These are phyloP conservation scores for Psococerastis gibbosa DNA, from an alignment of 2,888 invertebrate genomes.

Conservation along the genomic window DNA sequence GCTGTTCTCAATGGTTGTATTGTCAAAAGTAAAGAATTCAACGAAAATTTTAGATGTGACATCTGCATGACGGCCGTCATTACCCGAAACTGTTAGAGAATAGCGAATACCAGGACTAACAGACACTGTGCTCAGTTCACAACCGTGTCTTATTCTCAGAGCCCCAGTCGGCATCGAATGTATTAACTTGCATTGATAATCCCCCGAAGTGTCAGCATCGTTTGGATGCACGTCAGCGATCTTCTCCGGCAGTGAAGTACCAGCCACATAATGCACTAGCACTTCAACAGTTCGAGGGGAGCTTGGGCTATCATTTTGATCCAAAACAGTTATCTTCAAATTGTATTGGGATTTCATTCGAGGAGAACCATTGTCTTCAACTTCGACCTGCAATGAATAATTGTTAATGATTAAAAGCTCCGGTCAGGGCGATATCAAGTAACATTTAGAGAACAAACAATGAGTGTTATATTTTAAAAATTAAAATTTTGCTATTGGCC, in stretches of 20 bases:
- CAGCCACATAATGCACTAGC: slow-evolving; percentile 57
- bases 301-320: slow-evolving; percentile 84
- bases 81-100: slow-evolving; percentile 63
- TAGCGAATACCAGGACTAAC: slow-evolving; percentile 52
- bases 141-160: slow-evolving; percentile 45
- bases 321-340: slow-evolving; percentile 54
- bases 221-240: slow-evolving; percentile 84
- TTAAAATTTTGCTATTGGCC: slow-evolving; percentile 7
- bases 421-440: too few species aligned
- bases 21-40: slow-evolving; percentile 61
- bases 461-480: too few species aligned
- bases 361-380: slow-evolving; percentile 74
- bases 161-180: slow-evolving; percentile 38
- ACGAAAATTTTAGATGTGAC: slow-evolving; percentile 75
- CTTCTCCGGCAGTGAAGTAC: slow-evolving; percentile 54
- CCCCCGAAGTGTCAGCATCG: slow-evolving; percentile 76
- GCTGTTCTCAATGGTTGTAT: slow-evolving; percentile 64
- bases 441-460: too few species aligned
- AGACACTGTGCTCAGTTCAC: slow-evolving; percentile 57
- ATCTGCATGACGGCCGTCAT: slow-evolving; percentile 73
- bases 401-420: too few species aligned
- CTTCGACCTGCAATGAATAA: slow-evolving; percentile 45
- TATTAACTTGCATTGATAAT: slow-evolving; percentile 69
- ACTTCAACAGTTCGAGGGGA: slow-evolving; percentile 64
- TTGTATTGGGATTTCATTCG: slow-evolving; percentile 64